Evolutionary conservation across 2,797 vertebrate species (phyloP).

Genomic region (Spondyliosoma cantharus): DNA sequence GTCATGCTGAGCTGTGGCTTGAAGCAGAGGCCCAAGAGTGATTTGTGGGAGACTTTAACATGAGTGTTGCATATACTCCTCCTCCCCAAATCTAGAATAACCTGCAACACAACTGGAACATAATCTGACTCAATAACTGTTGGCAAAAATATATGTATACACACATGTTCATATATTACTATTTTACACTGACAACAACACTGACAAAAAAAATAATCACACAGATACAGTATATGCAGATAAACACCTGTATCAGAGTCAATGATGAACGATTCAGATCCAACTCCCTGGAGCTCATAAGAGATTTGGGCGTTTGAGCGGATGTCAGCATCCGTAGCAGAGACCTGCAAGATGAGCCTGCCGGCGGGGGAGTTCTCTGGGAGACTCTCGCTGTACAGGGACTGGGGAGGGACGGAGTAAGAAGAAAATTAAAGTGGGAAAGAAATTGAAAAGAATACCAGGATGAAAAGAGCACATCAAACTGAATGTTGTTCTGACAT

Average conservation of each 20-base stretch:
- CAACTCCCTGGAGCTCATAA: constrained; percentile 90
- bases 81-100: constrained; percentile 32
- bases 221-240: not conserved
- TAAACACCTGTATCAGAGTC: constrained; percentile 91
- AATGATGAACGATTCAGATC: constrained; percentile 92
- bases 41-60: constrained; percentile 40
- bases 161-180: not conserved
- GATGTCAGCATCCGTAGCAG: constrained; percentile 94
- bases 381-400: constrained; percentile 88
- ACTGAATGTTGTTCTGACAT: not conserved
- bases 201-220: no score
- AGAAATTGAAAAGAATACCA: constrained; percentile 23
- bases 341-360: constrained; percentile 92
- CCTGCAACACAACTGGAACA: constrained; percentile 19
- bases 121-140: not conserved
- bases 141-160: not conserved
- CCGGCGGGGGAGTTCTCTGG: constrained; percentile 92
- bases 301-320: constrained; percentile 96
- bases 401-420: constrained; percentile 76
- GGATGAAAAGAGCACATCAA: not conserved
- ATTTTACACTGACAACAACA: constrained; percentile 8
- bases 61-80: constrained; percentile 12
- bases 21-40: constrained; percentile 23
- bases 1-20: constrained; percentile 34
- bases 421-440: not conserved